Base-by-base conservation (phyloP, 2,888 invertebrate species). In the Volucella inflata region DNA sequence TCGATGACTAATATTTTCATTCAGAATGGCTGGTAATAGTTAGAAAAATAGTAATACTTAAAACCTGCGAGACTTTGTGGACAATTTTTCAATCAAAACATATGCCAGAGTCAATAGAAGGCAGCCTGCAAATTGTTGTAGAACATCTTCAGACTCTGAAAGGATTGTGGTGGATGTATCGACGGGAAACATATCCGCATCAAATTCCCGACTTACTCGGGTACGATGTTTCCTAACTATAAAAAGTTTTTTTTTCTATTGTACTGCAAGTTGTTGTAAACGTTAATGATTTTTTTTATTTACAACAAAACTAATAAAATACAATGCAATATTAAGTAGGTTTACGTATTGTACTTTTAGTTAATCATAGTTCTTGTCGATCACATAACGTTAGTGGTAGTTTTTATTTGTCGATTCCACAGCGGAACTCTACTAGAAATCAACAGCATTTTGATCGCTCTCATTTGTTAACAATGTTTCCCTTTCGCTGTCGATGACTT, bases 211-310 rank as follows among this genome's bases (percentile, higher is more conserved):
- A 42, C 80, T 57, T 81, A 89, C 48, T 88, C 87, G 65, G 89
- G 90, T 21, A 88, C 89, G 11, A 71, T 87, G 59, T 90, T 81
- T 87, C 89, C 83, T 74, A 90, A 90, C 87, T 90, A 90, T 84
- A 90, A 91, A 70, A 14, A 60, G 48, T n/a, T 74, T 74, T 48
- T 71, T 21, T 77, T 81, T 80, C 62, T 9, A 74, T 74, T 59
- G 77, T 87, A 55, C 51, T 77, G 38, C 80, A 81, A 77, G 85
- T 62, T 40, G 44, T 78, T 50, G 51, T 74, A 17, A 48, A 48
- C 48, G 16, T 2, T 14, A 48, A 48, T 21, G 6, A 17, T 21
- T 1, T 21, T 21, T 21, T 21, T 51, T 50, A 17, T 10, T 17
- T 17, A 17, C 0, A 16, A 2, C 17, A 50, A 50, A 11, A 11